Evolutionary conservation across 2,888 invertebrate species (phyloP), one percentile per base, ranked within the genome.

Genomic region (Pediacus dermestoides): DNA sequence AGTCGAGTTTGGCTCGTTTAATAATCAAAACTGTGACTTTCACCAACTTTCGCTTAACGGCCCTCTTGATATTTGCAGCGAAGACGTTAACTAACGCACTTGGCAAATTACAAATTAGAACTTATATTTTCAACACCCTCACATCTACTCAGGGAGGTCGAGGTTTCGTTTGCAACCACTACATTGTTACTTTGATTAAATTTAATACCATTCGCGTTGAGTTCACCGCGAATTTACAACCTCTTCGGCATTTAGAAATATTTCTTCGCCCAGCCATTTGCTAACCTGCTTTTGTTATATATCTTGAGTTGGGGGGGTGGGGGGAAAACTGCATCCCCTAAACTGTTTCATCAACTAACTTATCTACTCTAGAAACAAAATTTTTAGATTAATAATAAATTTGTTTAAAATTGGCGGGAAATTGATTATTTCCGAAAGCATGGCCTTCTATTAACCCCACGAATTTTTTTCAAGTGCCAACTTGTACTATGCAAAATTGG

Each of bases 151-250:
- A 10, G 14, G 14, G 28, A 28, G 42, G 37, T 46, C 42, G 47
- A 41, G 48, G 46, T 45, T 46, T 40, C 56, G 48, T 49, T 48
- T 46, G 53, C 51, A 54, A 56, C 58, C 57, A 39, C 61, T 59
- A 67, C 66, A 66, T 61, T 61, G 64, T 59, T 61, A 59, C 64
- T 64, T 64, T 67, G 66, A 67, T 67, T 67, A 67, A 67, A 64
- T 65, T 63, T 61, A 63, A 64, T 63, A 52, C 53, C 47, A 48
- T 45, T 48, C 52, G 52, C 52, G 52, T 54, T 53, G 53, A 46
- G 48, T 55, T 52, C 52, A 46, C 49, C 48, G 47, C 40, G 50
- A 50, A 53, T 55, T 53, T 52, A 53, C 53, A 48, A 45, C 50
- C 50, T 46, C 52, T 53, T 55, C 46, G 53, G 52, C 52, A 53